Conservation (phyloP, 1,140 invertebrate genomes). For the Tetramorium parvispinum region DNA sequence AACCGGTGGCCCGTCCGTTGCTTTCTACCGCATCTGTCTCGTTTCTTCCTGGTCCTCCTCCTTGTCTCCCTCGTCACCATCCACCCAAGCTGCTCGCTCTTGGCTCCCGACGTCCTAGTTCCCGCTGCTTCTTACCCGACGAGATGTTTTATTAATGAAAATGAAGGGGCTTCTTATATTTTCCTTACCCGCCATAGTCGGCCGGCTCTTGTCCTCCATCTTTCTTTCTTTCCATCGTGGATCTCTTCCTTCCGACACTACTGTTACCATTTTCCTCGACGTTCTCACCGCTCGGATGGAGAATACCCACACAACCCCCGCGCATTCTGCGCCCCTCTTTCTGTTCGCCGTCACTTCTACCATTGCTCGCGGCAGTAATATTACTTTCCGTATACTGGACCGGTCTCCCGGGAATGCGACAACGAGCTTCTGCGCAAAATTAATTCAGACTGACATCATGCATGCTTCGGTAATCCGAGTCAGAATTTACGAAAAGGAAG, state of each 20-base stretch:
- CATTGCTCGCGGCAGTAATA: slow-evolving; percentile 59
- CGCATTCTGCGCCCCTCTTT: neutral
- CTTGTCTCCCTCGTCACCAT: neutral
- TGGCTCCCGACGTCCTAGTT: slow-evolving; percentile 38
- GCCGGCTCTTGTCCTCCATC: slow-evolving; percentile 48
- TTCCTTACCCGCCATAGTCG: slow-evolving; percentile 61
- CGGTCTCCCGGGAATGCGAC: slow-evolving; percentile 68
- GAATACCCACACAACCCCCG: slow-evolving; percentile 8
- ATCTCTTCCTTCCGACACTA: slow-evolving; percentile 22
- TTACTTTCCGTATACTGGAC: slow-evolving; percentile 66
- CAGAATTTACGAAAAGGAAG: slow-evolving; percentile 44
- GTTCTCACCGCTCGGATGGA: neutral
- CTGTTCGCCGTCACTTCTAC: slow-evolving; percentile 53
- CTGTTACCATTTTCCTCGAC: slow-evolving; percentile 54
- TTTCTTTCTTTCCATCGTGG: slow-evolving; percentile 31
- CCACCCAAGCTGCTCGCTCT: slow-evolving; percentile 32
- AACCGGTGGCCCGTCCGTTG: slow-evolving; percentile 53
- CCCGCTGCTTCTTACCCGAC: slow-evolving; percentile 65
- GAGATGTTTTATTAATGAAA: slow-evolving; percentile 81
- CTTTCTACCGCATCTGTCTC: slow-evolving; percentile 56
- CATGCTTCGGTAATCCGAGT: slow-evolving; percentile 63
- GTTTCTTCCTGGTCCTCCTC: slow-evolving; percentile 31
- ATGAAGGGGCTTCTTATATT: slow-evolving; percentile 78
- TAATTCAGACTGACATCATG: slow-evolving; percentile 69
- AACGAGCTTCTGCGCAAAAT: slow-evolving; percentile 71